Percentiles rank a stretch among this genome's conserved stretches.
Conservation (phyloP, 2,888 invertebrate genomes). For the Brachylomia viminalis region DNA sequence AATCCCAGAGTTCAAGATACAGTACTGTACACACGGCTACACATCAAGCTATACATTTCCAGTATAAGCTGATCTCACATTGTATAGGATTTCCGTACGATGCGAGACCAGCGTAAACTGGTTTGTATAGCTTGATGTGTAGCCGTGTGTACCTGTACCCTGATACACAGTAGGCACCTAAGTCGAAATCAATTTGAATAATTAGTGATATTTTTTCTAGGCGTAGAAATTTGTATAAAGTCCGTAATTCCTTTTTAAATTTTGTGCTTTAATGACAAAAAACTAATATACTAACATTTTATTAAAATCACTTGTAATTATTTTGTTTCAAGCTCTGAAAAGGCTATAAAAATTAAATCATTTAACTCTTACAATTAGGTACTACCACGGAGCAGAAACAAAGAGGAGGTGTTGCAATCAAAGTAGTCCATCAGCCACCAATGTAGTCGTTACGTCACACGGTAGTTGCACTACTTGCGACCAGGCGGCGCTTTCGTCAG, state of each 20-base stretch:
- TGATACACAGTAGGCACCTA: background rate
- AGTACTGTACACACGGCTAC: background rate
- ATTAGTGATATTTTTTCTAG: background rate
- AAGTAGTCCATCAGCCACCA: too few relatives aligned
- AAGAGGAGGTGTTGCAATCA: too few relatives aligned
- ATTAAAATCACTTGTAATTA: background rate
- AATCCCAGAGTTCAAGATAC: background rate
- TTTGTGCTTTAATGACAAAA: background rate
- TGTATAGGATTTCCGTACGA: too few relatives aligned
- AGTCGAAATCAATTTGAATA: background rate
- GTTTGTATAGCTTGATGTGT: too few relatives aligned
- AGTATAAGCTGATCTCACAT: too few relatives aligned
- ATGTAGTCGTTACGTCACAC: too few relatives aligned
- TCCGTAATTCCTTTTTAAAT: background rate
- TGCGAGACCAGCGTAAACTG: too few relatives aligned
- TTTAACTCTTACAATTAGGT: background rate
- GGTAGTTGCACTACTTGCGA: too few relatives aligned
- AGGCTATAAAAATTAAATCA: background rate
- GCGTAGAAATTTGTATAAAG: background rate
- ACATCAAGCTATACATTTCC: too few relatives aligned
- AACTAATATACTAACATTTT: constrained; percentile 5
- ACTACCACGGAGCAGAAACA: too few relatives aligned
- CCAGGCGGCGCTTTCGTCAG: too few relatives aligned
- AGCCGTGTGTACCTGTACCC: too few relatives aligned
- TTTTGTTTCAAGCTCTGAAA: background rate